Conservation (phyloP, 2,797 vertebrate genomes). For the Coluber constrictor region DNA sequence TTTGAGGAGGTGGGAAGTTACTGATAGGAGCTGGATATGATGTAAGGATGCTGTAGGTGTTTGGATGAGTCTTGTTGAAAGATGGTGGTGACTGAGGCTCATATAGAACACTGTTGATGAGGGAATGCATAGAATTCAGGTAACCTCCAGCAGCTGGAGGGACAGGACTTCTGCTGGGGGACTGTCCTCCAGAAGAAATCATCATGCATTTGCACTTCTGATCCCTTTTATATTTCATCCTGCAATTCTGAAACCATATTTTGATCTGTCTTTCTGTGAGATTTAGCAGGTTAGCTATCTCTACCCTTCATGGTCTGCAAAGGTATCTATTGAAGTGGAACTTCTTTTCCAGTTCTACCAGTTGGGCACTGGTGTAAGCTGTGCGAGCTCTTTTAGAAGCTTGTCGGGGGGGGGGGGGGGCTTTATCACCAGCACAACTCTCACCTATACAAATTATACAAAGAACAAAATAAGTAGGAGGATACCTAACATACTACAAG, state of each 20-base stretch:
- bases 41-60: constrained; percentile 86
- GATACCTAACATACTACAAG: neutral
- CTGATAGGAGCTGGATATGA: constrained; percentile 86
- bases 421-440: constrained; percentile 94
- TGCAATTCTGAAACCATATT: constrained; percentile 98
- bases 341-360: constrained; percentile 77
- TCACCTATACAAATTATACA: constrained; percentile 85
- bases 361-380: constrained; percentile 96
- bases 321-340: constrained; percentile 91
- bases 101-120: constrained; percentile 92
- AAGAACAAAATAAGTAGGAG: constrained; percentile 67
- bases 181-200: constrained; percentile 93
- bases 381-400: constrained; percentile 94
- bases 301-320: constrained; percentile 90
- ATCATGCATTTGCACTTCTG: constrained; percentile 96
- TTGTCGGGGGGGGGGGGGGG: constrained; percentile 90
- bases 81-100: constrained; percentile 90
- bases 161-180: constrained; percentile 87
- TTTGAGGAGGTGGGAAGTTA: constrained; percentile 90
- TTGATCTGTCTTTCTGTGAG: constrained; percentile 98
- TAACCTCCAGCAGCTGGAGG: constrained; percentile 82
- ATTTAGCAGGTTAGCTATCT: constrained; percentile 97
- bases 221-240: constrained; percentile 99
- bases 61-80: constrained; percentile 91
- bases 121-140: constrained; percentile 95